Evolutionary conservation across 2,113 vertebrate genomes (phyloP), one percentile per base, ranked within the genome.

Genomic region (Paraplagusia blochii): DNA sequence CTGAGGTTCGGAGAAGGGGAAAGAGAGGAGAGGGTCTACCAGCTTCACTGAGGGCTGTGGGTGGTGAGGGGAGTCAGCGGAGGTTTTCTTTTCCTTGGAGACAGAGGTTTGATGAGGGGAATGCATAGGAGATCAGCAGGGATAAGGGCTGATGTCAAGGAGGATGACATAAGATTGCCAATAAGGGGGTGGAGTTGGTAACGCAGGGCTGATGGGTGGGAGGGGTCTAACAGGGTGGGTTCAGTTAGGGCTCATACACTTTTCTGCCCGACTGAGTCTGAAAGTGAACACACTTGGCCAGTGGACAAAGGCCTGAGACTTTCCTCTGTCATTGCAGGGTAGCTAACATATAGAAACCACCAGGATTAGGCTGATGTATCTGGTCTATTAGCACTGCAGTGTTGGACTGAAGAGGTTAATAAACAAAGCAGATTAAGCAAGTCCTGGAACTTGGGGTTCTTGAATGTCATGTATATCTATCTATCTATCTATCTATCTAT

Each of bases 191-290:
- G 44, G n/a, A 48, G 55, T 45, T 64, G 38, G 47, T 13, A 52
- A 33, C 38, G 4, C 9, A 56, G 43, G 38, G 49, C 50, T 39
- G 44, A 69, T 45, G 69, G 52, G n/a, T n/a, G n/a, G n/a, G n/a
- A n/a, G n/a, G n/a, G n/a, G n/a, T n/a, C 60, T 56, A 56, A 51
- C 47, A 13, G 45, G 10, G 40, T 66, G 59, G 72, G 44, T 63
- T 78, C 63, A 75, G 76, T 59, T 63, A 60, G 51, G 61, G 63
- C 38, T 72, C 17, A 48, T 63, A 79, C 36, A 42, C 71, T 74
- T 79, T 76, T 80, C 69, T 63, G 67, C 62, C 67, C 48, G 72
- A 72, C 58, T 79, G 79, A 76, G 43, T 35, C 53, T 67, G 49
- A 80, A 77, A 78, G 69, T 69, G 66, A 36, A 47, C 53, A 1